Conservation (phyloP, 2,797 vertebrate species). For the Petrocephalus sullivani region DNA sequence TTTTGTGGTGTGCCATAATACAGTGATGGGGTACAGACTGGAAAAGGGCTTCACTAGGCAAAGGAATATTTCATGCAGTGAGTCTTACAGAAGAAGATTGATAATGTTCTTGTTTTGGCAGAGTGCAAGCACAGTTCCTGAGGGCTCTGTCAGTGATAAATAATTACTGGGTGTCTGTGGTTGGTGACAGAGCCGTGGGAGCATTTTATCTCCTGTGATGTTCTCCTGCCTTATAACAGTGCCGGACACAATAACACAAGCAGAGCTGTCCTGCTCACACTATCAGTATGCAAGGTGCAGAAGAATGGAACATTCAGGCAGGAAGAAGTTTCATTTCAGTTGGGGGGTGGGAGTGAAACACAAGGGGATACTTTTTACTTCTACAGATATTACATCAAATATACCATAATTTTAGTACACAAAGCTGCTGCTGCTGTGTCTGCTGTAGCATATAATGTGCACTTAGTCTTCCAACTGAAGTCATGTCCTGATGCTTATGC, state of each 20-base stretch:
- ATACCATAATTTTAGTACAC: neutral
- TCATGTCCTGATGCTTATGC: neutral
- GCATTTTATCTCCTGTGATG: neutral
- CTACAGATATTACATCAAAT: neutral
- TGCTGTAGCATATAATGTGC: neutral
- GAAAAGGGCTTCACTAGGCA: neutral
- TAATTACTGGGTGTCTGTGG: neutral
- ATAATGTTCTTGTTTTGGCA: conserved; percentile 3
- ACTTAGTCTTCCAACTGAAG: neutral
- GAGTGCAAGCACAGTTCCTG: neutral
- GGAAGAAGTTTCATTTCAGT: neutral
- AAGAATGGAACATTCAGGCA: neutral
- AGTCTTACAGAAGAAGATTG: conserved; percentile 11
- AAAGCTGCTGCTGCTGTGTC: neutral
- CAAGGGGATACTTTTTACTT: neutral
- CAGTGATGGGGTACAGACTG: neutral
- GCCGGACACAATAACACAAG: neutral
- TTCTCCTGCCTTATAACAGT: neutral
- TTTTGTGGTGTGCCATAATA: neutral
- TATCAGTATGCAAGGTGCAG: neutral
- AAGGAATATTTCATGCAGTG: neutral
- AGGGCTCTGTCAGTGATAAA: neutral
- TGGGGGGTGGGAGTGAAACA: neutral
- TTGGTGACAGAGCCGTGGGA: neutral
- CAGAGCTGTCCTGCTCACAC: neutral